Evolutionary conservation across 2,888 invertebrate species (phyloP).

Genomic region (Watsonalla binaria): DNA sequence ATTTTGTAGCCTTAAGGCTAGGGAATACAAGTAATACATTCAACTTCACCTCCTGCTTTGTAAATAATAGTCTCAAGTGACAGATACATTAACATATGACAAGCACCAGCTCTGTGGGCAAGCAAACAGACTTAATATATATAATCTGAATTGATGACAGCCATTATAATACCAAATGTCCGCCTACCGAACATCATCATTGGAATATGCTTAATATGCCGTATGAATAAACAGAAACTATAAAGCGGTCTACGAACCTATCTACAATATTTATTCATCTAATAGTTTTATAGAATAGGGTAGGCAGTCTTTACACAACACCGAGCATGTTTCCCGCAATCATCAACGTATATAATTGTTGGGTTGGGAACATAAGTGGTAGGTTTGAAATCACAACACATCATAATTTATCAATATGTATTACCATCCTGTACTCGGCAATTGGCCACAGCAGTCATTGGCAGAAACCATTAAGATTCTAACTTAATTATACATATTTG

Average conservation of each 20-base stretch:
- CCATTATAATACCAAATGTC: background rate
- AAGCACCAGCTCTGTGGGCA: background rate
- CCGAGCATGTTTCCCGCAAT: slow-evolving; percentile 8
- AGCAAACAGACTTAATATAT: background rate
- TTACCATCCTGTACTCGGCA: too few species aligned
- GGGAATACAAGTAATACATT: too few species aligned
- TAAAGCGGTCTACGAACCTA: background rate
- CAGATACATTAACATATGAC: background rate
- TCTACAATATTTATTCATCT: background rate
- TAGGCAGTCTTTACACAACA: slow-evolving; percentile 10
- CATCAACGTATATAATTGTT: slow-evolving; percentile 37
- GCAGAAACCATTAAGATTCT: too few species aligned
- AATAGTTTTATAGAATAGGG: too few species aligned
- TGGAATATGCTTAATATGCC: background rate
- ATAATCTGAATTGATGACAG: background rate
- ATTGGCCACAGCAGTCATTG: too few species aligned
- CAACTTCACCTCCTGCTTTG: too few species aligned
- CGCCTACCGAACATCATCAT: background rate
- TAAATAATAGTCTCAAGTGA: background rate
- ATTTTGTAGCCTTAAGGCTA: too few species aligned
- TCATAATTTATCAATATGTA: too few species aligned
- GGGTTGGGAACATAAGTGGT: slow-evolving; percentile 34
- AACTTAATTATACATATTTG: too few species aligned
- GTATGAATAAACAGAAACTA: background rate
- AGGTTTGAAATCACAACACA: slow-evolving; percentile 17